Base-by-base conservation (phyloP, 2,888 invertebrate species). In the Trissonchulus latispiculum region DNA sequence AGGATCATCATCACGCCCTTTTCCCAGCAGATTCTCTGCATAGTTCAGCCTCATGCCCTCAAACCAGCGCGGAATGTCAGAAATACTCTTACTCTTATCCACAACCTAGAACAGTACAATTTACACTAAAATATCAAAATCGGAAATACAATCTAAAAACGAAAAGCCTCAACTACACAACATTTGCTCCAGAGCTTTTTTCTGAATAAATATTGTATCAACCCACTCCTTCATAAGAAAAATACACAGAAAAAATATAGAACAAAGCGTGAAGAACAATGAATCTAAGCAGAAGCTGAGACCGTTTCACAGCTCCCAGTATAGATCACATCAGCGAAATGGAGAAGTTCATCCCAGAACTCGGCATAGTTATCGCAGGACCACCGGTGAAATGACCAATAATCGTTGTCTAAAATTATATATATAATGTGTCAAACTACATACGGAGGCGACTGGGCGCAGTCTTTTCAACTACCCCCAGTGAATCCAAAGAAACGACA, bases 61-160 rank as follows among this genome's bases (percentile, higher is more conserved):
- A 77, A 87, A 87, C 87, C 87, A 87, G 76, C 84, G 82, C 18
- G 87, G 86, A 74, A 86, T 82, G 48, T 84, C 83, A n/a, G 83
- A 79, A 66, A 86, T 85, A 15, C 80, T 78, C 73, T 83, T 82
- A 0, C 78, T 78, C 68, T 78, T 80, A 75, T 86, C 84, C 31
- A 86, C 80, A 28, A 85, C 84, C 84, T 85, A 77, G 35, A 76
- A 77, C 70, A 37, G 75, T 48, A 64, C n/a, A n/a, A n/a, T n/a
- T n/a, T n/a, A n/a, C n/a, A n/a, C n/a, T n/a, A n/a, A n/a, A n/a
- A n/a, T n/a, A n/a, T n/a, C n/a, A n/a, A n/a, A n/a, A n/a, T n/a
- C n/a, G n/a, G n/a, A n/a, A n/a, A n/a, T n/a, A n/a, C n/a, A n/a
- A 48, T 48, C 48, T 48, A 23, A 48, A 15, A 48, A 48, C 8